Evolutionary conservation across 2,113 vertebrate genomes (phyloP).

Genomic region (Grammomys dolichurus): DNA sequence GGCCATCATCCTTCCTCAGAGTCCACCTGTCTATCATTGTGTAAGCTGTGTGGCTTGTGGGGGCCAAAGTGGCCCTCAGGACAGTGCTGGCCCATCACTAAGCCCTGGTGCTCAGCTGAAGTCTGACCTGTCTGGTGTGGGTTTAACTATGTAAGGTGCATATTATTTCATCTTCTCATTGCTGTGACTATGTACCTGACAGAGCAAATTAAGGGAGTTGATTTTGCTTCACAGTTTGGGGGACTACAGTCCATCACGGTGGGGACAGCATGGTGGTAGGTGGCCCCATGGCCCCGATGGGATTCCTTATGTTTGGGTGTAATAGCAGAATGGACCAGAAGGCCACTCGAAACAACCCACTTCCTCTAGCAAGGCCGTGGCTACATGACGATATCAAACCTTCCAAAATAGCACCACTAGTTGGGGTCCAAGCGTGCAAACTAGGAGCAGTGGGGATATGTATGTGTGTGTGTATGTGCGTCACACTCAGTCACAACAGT

Average conservation of each 20-base stretch:
- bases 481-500: background rate
- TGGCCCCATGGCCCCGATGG: background rate
- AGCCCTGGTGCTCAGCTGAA: background rate
- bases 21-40: fast-evolving
- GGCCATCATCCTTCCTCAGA: fast-evolving
- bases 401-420: background rate
- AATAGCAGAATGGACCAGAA: background rate
- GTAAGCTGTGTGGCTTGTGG: background rate
- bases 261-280: background rate
- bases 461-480: too few relatives aligned
- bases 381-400: background rate
- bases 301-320: background rate
- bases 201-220: background rate
- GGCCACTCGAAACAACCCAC: background rate
- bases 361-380: background rate
- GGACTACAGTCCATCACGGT: background rate
- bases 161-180: background rate
- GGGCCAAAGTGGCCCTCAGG: background rate
- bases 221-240: background rate
- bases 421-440: background rate
- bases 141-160: background rate
- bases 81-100: fast-evolving
- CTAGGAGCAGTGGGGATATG: background rate
- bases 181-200: background rate
- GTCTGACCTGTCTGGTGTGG: background rate